Evolutionary conservation across 37 sponge, comb jelly and placozoan species (phyloP).

Genomic region (Bolinopsis microptera): DNA sequence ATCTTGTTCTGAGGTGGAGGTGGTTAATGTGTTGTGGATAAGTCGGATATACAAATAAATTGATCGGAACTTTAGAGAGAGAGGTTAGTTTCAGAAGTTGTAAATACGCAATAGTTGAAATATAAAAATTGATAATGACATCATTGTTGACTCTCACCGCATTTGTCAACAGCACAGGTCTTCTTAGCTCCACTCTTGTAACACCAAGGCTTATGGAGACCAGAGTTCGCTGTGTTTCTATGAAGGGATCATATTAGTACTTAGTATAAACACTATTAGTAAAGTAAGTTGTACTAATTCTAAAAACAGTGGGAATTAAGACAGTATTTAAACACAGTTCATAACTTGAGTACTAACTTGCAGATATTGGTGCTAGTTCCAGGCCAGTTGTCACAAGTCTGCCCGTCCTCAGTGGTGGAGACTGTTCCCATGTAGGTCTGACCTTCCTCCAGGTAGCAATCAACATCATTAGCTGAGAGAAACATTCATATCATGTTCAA

Average conservation of each 20-base stretch:
- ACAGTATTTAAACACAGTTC: no score
- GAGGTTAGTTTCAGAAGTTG: no score
- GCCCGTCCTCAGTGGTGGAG: background rate
- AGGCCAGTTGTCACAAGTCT: constrained; percentile 23
- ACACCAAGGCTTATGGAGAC: constrained; percentile 18
- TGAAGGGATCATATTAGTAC: no score
- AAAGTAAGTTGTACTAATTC: no score
- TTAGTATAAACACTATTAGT: no score
- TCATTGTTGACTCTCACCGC: no score
- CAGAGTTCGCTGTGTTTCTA: background rate
- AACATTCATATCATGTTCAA: no score
- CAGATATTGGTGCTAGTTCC: background rate
- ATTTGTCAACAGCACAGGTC: constrained; percentile 48
- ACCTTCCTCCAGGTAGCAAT: constrained; percentile 25
- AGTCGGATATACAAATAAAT: background rate
- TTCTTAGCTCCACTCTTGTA: background rate
- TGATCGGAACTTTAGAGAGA: background rate
- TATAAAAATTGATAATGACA: no score
- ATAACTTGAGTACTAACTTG: no score
- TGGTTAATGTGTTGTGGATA: background rate
- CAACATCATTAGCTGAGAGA: constrained; percentile 16
- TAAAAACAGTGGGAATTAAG: no score
- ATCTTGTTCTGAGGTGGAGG: background rate
- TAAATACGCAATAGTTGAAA: no score
- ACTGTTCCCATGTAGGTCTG: constrained; percentile 53